Evolutionary conservation across 2,888 invertebrate species (phyloP).

Genomic region (Pachycephus smyrnensis): DNA sequence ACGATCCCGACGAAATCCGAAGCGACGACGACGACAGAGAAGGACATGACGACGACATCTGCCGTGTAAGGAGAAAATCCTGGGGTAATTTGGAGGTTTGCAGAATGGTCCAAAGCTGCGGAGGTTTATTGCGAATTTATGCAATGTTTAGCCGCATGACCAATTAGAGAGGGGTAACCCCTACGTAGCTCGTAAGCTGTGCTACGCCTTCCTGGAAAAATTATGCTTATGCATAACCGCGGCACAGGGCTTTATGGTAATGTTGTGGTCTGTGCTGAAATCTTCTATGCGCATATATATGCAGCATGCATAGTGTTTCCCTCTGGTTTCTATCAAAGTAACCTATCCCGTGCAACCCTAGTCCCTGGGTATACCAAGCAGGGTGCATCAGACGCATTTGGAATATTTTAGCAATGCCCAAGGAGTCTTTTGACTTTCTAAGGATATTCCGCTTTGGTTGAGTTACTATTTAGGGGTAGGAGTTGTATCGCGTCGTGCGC

Average conservation of each 20-base stretch:
- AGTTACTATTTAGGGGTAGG: too few relatives aligned
- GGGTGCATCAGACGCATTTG: neutral
- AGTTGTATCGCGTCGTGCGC: neutral
- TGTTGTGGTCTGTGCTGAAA: constrained; percentile 60
- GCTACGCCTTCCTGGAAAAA: constrained; percentile 55
- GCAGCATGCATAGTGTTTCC: neutral
- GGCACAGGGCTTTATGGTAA: constrained; percentile 61
- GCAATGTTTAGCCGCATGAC: constrained; percentile 60
- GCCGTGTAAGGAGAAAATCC: constrained; percentile 45
- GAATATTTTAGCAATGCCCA: neutral
- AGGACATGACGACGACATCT: constrained; percentile 7
- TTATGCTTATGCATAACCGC: constrained; percentile 63
- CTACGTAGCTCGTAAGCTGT: constrained; percentile 45
- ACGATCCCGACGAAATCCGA: neutral
- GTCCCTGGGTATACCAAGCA: neutral
- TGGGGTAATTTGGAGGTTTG: constrained; percentile 50
- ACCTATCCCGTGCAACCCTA: neutral
- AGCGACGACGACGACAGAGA: neutral
- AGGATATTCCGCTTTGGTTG: too few relatives aligned
- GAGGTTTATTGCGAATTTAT: constrained; percentile 64
- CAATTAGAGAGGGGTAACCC: constrained; percentile 58
- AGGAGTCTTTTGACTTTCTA: neutral
- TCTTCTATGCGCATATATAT: constrained; percentile 55
- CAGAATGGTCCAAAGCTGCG: constrained; percentile 37
- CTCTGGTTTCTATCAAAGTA: neutral